Base-by-base conservation (phyloP, 2,113 vertebrate genomes). In the Apteryx mantelli region DNA sequence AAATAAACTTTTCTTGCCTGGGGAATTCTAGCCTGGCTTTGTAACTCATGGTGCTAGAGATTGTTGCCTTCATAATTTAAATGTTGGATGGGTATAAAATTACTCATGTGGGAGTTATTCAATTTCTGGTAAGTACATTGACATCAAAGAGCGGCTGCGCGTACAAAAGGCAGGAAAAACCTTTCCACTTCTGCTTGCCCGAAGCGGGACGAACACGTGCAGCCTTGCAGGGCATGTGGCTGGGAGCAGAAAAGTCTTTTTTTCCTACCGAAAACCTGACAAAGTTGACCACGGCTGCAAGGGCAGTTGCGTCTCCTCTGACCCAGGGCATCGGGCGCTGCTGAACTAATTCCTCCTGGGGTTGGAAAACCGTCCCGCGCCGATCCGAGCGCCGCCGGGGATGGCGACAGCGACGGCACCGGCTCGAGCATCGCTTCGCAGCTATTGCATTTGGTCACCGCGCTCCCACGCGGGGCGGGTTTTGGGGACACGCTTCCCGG, bases 31-130 rank as follows among this genome's bases (percentile, higher is more conserved):
- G 88, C 68, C 50, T 42, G 68, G 82, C 70, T 68, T 81, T 86
- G 61, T 81, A 76, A 68, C n/a, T 77, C 2, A 4, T 26, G 60
- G 79, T 78, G 65, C 94, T 95, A 88, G 69, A 71, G 91, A 92
- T 95, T 85, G 92, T 93, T 90, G 75, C 85, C 75, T 88, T 94
- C 91, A 95, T 91, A 91, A 97, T 97, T 95, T 82, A 95, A 86
- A 65, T 46, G 68, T 13, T 94, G 93, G 91, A 91, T 91, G 89
- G 92, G 88, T 86, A 88, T 94, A 68, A 93, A 95, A 97, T 96
- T 60, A 95, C 71, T 74, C 12, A 4, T 1, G 87, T 95, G 89
- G 96, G 96, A 95, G 86, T 90, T 91, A 61, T 88, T 93, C 66
- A 84, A 64, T 94, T 95, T 94, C 83, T 94, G 82, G 34, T 86